Base-by-base conservation (phyloP, 2,797 vertebrate species). In the Cottoperca gobio region DNA sequence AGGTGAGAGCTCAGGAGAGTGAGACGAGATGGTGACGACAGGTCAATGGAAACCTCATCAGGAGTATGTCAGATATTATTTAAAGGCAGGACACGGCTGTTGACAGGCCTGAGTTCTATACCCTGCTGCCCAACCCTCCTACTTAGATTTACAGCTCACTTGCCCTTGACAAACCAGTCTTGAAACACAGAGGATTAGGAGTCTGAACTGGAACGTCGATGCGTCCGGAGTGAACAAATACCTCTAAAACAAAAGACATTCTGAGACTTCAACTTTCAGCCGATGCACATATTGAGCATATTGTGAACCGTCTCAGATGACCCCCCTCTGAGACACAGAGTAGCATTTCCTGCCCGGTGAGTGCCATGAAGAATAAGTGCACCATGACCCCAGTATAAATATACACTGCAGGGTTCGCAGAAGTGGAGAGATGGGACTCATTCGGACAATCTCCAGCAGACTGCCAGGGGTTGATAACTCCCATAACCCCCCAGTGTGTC, bases 381-480 rank as follows among this genome's bases (percentile, higher is more conserved):
- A 59, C 42, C 9, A 13, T 45, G 78, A 74, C 71, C 49, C 13
- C 1, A 0, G 68, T 69, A 67, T 84, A 82, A 80, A 54, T 54
- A 60, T 58, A 66, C 59, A 33, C 53, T 23, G 54, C 45, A 12
- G 74, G 69, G 40, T 60, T 65, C 4, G 8, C 46, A 48, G 53
- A 50, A 71, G 71, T 61, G 59, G 65, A 68, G 43, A 79, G 82
- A 84, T 60, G 61, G 48, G 62, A 76, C 59, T 79, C 52, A 35
- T 42, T 84, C 66, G 70, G 79, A 83, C 48, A 53, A 66, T 63
- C 77, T 85, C 37, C 67, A 43, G 70, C 72, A 65, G 74, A 65
- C 70, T 74, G 72, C 83, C 73, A 57, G 55, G 55, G 59, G 49
- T 80, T 85, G 77, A 86, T 84, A 83, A 88, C 78, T 70, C 78